A percentile compares a stretch with the other conserved stretches of the same genome.
These are phyloP conservation scores for Malurus leucopterus DNA, from an alignment of 2,797 vertebrate species.

Conservation along the genomic window DNA sequence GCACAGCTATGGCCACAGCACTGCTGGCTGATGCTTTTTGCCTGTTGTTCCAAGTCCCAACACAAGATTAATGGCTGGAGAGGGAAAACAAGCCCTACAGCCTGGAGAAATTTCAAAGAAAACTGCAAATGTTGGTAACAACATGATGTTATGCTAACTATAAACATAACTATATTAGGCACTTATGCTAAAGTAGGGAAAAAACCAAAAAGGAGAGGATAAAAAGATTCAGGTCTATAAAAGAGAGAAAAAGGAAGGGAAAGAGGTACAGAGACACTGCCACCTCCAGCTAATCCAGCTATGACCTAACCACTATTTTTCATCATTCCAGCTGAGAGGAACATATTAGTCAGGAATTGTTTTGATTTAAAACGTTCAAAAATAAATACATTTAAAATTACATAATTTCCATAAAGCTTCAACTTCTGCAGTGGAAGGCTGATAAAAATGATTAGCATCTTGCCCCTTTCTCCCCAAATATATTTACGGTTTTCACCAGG, in stretches of 20 bases:
- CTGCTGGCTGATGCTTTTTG: not conserved
- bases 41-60: not conserved
- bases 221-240: not conserved
- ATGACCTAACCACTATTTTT: not conserved
- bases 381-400: constrained; percentile 9
- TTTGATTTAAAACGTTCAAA: constrained; percentile 13
- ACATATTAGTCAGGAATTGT: not conserved
- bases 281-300: not conserved
- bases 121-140: not conserved
- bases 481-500: not conserved
- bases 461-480: not conserved
- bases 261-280: not conserved
- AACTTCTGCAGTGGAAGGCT: constrained; percentile 1
- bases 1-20: not conserved
- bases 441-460: constrained; percentile 47
- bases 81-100: not conserved
- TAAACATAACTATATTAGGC: not conserved
- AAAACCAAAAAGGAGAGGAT: not conserved
- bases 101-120: constrained; percentile 6
- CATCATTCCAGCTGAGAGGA: not conserved
- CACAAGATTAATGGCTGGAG: not conserved
- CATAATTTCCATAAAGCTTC: constrained; percentile 14
- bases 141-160: not conserved
- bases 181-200: not conserved
- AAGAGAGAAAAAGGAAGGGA: not conserved